Conservation (phyloP, 2,113 vertebrate genomes). For the Pituophis catenifer region DNA sequence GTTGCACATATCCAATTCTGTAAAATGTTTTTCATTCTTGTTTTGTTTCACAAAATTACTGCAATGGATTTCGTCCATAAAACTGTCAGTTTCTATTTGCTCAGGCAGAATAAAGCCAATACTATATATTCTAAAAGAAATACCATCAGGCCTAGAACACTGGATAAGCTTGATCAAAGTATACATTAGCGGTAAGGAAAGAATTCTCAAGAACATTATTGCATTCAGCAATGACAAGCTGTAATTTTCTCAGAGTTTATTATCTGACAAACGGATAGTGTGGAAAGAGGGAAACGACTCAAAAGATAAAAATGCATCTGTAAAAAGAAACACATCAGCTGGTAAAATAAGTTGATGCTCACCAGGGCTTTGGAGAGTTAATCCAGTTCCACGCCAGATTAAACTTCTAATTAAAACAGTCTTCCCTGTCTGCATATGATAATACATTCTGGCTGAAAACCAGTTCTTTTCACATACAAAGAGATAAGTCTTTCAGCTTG, state of each 20-base stretch:
- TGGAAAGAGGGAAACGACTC: neutral
- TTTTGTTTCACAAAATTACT: neutral
- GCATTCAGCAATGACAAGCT: neutral
- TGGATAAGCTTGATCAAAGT: neutral
- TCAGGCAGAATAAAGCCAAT: neutral
- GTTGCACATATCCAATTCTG: neutral
- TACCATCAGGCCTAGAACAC: neutral
- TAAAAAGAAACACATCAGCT: conserved; percentile 45
- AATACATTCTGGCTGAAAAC: conserved; percentile 31
- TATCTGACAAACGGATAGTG: neutral
- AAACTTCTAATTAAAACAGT: conserved; percentile 61
- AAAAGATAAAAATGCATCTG: conserved; percentile 37
- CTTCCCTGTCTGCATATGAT: conserved; percentile 43
- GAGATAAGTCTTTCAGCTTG: neutral
- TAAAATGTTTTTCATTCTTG: neutral
- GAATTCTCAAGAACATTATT: conserved; percentile 8
- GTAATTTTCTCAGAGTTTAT: neutral
- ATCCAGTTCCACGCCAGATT: conserved; percentile 52
- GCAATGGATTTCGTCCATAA: neutral
- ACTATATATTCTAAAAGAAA: neutral
- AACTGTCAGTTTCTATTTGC: neutral
- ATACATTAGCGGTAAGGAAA: neutral
- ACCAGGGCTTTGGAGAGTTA: conserved; percentile 54
- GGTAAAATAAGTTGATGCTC: conserved; percentile 51
- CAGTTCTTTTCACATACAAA: conserved; percentile 10